Base-by-base conservation (phyloP, 2,888 invertebrate species). In the Fragum sueziense region DNA sequence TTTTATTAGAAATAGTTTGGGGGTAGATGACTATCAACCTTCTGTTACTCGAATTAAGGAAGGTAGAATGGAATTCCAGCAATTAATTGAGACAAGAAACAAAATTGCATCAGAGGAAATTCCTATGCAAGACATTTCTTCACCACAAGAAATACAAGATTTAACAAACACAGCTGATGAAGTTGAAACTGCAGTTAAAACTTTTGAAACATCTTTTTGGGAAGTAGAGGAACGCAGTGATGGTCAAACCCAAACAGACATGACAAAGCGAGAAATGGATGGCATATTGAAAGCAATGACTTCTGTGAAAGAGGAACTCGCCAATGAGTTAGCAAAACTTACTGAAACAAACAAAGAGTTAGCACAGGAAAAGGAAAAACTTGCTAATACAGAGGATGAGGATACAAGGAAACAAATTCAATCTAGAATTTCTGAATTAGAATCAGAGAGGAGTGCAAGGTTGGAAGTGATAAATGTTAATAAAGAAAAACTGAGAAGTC, bases 281-380 rank as follows among this genome's bases (percentile, higher is more conserved):
- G 76, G 70, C 31, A 65, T 76, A 31, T 29, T 76, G 65, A 62
- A 70, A 70, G 76, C 76, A 76, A 70, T 76, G 76, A 76, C 76
- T 65, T 33, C 70, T 52, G 76, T 76, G 34, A 76, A 76, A 70
- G 70, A 76, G 31, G 75, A 76, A 59, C 7, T 75, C 51, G 75
- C 70, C 54, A 73, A 73, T 73, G 73, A 73, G 54, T 67, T 73
- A 29, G 76, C 76, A 25, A 76, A 74, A 67, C 25, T 67, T 0
- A 67, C 31, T 67, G 74, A 67, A 74, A 74, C 74, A 67, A 74
- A 74, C 29, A 70, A 70, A 54, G 76, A 76, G 27, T 65, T 70
- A 29, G 70, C 41, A 65, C 17, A 52, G n/a, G 70, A 76, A 65
- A 76, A 70, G n/a, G 57, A 57, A 33, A 76, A 76, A 41, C 61